Percentiles rank a stretch among this genome's conserved stretches.
Conservation (phyloP, 2,888 invertebrate genomes). For the Boloria selene region DNA sequence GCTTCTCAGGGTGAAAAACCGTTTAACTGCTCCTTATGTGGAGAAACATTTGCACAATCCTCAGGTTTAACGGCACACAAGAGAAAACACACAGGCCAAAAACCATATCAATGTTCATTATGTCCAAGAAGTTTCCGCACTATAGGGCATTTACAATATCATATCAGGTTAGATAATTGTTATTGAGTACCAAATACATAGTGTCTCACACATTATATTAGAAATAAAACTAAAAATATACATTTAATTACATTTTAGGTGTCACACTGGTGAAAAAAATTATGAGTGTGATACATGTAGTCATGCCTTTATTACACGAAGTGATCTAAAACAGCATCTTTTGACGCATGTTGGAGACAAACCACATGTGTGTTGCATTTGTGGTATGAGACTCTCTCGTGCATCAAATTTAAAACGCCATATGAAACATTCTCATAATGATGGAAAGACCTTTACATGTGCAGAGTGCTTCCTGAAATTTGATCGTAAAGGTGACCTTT, state of each 20-base stretch:
- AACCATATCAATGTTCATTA: slow-evolving; percentile 70
- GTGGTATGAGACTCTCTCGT: slow-evolving; percentile 66
- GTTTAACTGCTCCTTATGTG: slow-evolving; percentile 65
- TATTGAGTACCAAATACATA: too few relatives aligned
- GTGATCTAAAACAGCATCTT: slow-evolving; percentile 72
- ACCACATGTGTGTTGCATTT: slow-evolving; percentile 66
- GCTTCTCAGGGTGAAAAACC: slow-evolving; percentile 75
- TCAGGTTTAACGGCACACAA: slow-evolving; percentile 69
- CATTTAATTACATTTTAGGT: slow-evolving; percentile 52
- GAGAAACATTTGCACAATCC: slow-evolving; percentile 70
- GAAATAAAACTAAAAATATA: not conserved
- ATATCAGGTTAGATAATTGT: slow-evolving; percentile 56
- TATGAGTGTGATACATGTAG: slow-evolving; percentile 69
- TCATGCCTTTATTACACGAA: slow-evolving; percentile 70
- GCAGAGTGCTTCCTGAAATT: slow-evolving; percentile 53
- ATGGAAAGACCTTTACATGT: slow-evolving; percentile 51
- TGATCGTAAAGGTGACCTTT: slow-evolving; percentile 51
- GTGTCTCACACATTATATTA: too few relatives aligned
- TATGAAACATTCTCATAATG: slow-evolving; percentile 56
- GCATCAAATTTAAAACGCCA: slow-evolving; percentile 74
- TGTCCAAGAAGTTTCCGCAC: slow-evolving; percentile 74
- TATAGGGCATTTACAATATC: slow-evolving; percentile 74
- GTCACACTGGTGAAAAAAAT: slow-evolving; percentile 76
- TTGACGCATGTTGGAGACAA: slow-evolving; percentile 67
- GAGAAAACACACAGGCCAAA: slow-evolving; percentile 71